Conservation (phyloP, 2,888 invertebrate genomes). For the Anorthoa munda region DNA sequence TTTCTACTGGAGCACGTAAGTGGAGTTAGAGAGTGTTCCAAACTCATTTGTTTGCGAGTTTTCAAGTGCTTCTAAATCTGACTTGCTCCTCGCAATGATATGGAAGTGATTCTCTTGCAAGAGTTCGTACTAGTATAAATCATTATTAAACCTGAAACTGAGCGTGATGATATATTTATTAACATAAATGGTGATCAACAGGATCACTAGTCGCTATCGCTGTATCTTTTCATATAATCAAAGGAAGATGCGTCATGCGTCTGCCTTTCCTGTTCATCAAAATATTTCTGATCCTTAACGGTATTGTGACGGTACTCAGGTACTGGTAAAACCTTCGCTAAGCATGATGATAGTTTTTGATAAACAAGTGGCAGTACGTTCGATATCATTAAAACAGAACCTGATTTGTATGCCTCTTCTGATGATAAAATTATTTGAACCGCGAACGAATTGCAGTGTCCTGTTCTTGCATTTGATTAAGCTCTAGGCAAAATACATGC, state of each 20-base stretch:
- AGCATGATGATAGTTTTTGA: background rate
- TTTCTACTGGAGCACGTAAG: conserved; percentile 43
- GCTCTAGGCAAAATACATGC: background rate
- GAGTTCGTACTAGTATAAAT: background rate
- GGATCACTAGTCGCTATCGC: too few relatives aligned
- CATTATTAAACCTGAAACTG: background rate
- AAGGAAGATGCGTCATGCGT: background rate
- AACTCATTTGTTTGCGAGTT: conserved; percentile 45
- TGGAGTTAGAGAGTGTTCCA: conserved; percentile 47
- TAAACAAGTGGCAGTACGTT: too few relatives aligned
- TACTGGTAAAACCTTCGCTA: background rate
- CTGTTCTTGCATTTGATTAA: background rate
- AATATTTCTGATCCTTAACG: background rate
- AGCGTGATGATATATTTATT: background rate
- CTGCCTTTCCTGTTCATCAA: background rate
- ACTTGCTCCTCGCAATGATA: conserved; percentile 8
- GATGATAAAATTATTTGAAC: too few relatives aligned
- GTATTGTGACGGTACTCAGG: background rate
- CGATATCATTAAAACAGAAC: too few relatives aligned
- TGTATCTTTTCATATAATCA: background rate
- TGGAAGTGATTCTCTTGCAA: conserved; percentile 12
- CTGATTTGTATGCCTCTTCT: too few relatives aligned
- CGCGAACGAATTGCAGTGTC: too few relatives aligned
- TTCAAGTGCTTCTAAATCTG: conserved; percentile 33
- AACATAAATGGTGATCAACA: too few relatives aligned